Base-by-base conservation (phyloP, 2,888 invertebrate species). In the Phyto melanocephala region DNA sequence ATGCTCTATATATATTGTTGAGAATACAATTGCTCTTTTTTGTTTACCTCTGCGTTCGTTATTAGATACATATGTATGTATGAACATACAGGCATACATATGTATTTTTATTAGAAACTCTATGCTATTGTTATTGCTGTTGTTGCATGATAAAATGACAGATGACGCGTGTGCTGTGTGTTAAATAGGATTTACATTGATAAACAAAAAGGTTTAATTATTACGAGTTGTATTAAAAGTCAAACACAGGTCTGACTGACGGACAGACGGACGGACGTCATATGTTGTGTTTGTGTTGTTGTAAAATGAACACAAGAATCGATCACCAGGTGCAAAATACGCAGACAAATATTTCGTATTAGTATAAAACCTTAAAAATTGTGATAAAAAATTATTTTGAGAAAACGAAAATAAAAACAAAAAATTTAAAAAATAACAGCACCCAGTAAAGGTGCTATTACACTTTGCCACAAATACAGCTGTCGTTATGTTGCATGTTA, bases 281-380 rank as follows among this genome's bases (percentile, higher is more conserved):
- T 81, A 63, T 81, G 81, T 35, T 75, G 42, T 35, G 42, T 65
- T n/a, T 65, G 58, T 54, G 68, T 75, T 63, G 33, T 58, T 78
- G 75, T 82, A 75, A 79, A 80, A 72, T 79, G 78, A 5, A 6
- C 79, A 82, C 45, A 82, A 86, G 87, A 88, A 87, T 88, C 87
- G 86, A 87, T 86, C 87, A 87, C 88, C 88, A 89, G 88, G 89
- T 89, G 88, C 89, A 89, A 82, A 82, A 88, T 81, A 67, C 86
- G 83, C 86, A 85, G 83, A 84, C 84, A 75, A 77, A 84, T 54
- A 74, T 75, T 80, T 81, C 75, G 80, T 47, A 68, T 63, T 58
- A 54, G 58, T 74, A 81, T 42, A 70, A 78, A 79, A 56, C 54
- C 33, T 50, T 47, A 45, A 20, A 17, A 56, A 45, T 42, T 67